Conservation (phyloP, 2,113 vertebrate genomes). For the Aspiorhynchus laticeps region DNA sequence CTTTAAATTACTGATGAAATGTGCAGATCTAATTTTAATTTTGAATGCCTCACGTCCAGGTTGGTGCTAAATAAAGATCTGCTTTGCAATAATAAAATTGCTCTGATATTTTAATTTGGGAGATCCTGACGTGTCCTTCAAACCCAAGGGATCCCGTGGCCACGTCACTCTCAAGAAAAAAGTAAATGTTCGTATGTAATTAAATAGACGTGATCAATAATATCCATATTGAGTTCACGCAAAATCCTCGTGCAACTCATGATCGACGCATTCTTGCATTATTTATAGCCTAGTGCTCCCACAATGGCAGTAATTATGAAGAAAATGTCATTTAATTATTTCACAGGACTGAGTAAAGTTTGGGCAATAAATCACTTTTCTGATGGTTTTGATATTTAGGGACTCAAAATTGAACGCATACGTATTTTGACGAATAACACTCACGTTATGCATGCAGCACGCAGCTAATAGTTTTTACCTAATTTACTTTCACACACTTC, state of each 20-base stretch:
- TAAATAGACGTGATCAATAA: slow-evolving; percentile 42
- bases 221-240: slow-evolving; percentile 10
- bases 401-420: not conserved
- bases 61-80: slow-evolving; percentile 26
- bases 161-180: slow-evolving; percentile 20
- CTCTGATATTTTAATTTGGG: not conserved
- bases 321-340: slow-evolving; percentile 66
- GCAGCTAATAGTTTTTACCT: not conserved
- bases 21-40: slow-evolving; percentile 59
- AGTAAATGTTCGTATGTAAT: slow-evolving; percentile 32
- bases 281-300: slow-evolving; percentile 45
- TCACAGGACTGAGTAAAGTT: slow-evolving; percentile 53
- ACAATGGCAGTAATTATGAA: slow-evolving; percentile 60
- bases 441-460: not conserved
- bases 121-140: not conserved
- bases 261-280: slow-evolving; percentile 41
- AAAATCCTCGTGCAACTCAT: slow-evolving; percentile 43
- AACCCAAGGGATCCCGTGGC: slow-evolving; percentile 34
- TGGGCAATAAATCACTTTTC: slow-evolving; percentile 59
- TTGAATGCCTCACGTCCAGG: slow-evolving; percentile 63
- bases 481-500: not conserved
- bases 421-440: not conserved
- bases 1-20: slow-evolving; percentile 66
- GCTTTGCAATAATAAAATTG: not conserved
- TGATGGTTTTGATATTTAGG: not conserved